Evolutionary conservation across 2,888 invertebrate species (phyloP), one percentile per base, ranked within the genome.

Genomic region (Augiades crinisus): DNA sequence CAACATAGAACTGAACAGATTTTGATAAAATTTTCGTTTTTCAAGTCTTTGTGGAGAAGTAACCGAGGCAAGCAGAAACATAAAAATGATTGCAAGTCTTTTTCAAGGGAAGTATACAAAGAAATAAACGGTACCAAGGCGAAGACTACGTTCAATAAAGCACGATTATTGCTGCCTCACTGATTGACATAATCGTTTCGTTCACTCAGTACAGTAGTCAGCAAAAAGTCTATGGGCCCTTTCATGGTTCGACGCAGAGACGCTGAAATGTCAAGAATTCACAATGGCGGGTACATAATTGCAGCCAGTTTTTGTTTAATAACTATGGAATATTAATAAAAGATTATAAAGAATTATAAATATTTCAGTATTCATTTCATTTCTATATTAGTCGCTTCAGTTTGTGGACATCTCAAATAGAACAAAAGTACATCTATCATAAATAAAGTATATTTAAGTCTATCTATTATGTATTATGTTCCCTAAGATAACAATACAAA

Each of bases 261-360:
- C 41, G 47, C 44, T 57, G 31, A 57, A 59, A 57, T 52, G 51
- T 54, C 45, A 53, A 34, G 55, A 55, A 58, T 55, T 53, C 45
- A 53, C 51, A 43, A 55, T 44, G 43, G 43, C 64, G 65, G 68
- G 70, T 30, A 53, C 49, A 53, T 43, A 54, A 53, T 56, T 47
- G 51, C 51, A 37, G 53, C 40, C 40, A 27, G 16, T 41, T 44
- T 31, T 33, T 31, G 33, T 33, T 44, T 19, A 21, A 44, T 12
- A 31, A 12, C 14, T 12, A 46, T 12, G 16, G 36, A 24, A 21
- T 24, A 41, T n/a, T 4, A 3, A 27, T 27, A 10, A 27, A n/a
- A n/a, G n/a, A n/a, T n/a, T n/a, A n/a, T n/a, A n/a, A n/a, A n/a
- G n/a, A n/a, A n/a, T n/a, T n/a, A n/a, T n/a, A n/a, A n/a, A n/a